These are phyloP conservation scores for Centropus bengalensis DNA, from an alignment of 2,113 vertebrate genomes.

Conservation along the genomic window DNA sequence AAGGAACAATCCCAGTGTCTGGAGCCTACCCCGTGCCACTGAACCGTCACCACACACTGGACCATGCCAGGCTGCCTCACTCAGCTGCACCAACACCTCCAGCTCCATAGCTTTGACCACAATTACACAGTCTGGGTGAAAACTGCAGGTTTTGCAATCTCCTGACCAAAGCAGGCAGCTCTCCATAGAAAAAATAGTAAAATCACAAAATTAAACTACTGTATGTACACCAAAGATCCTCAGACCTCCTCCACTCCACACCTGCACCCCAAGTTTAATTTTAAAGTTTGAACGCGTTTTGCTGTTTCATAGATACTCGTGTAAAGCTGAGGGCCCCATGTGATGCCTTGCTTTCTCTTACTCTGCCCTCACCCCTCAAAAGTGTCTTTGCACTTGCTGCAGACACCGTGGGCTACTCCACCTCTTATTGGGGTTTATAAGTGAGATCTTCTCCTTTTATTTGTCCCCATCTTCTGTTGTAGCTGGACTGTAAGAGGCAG, in stretches of 20 bases:
- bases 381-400: background rate
- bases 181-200: too few relatives aligned
- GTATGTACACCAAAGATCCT: background rate
- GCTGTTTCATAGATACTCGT: fast-evolving
- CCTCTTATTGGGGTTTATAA: fast-evolving
- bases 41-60: fast-evolving
- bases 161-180: background rate
- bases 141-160: too few relatives aligned
- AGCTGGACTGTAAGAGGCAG: background rate
- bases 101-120: too few relatives aligned
- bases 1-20: too few relatives aligned
- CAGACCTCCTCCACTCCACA: fast-evolving
- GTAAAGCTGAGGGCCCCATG: fast-evolving
- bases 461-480: fast-evolving
- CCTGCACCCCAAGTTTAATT: background rate
- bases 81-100: too few relatives aligned
- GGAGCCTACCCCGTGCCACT: too few relatives aligned
- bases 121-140: background rate
- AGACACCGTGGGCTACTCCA: fast-evolving
- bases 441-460: too few relatives aligned
- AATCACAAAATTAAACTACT: background rate
- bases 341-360: background rate
- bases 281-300: background rate
- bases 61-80: background rate
- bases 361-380: background rate